Evolutionary conservation across 2,888 invertebrate genomes (phyloP), one percentile per base, ranked within the genome.

Genomic region (Osmoderma eremita): DNA sequence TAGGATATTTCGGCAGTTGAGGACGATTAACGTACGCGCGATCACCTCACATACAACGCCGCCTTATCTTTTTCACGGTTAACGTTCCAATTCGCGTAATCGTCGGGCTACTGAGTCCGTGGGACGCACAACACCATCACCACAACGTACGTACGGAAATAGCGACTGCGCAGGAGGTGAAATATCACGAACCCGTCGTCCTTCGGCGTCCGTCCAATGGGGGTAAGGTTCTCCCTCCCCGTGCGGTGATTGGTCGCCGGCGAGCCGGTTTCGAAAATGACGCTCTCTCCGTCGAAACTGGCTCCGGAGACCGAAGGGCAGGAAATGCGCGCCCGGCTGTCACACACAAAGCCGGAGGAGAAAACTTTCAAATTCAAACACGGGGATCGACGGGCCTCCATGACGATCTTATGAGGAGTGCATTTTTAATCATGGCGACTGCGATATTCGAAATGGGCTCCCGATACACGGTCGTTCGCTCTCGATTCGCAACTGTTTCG

Each of bases 191-290:
- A 72, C 70, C 77, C 79, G 80, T 78, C 75, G 80, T 78, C 80
- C 80, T 81, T 80, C 79, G 75, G n/a, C 58, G 54, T 38, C 49
- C 70, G 71, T 67, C 81, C 80, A 81, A 81, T 80, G 72, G 71
- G 70, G 72, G 69, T 69, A 63, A 70, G 64, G 67, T 67, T 71
- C 70, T 72, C 79, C 81, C 80, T 76, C 75, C 79, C 77, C 69
- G 69, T 30, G 20, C 63, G 67, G 71, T 74, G 74, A 81, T 81
- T 81, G 81, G 81, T 74, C 73, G 75, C 56, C 70, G 69, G 41
- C 71, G 51, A 62, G 53, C 36, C 65, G 15, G 63, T 69, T 67
- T 63, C 30, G 76, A 78, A 78, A 77, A 78, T 76, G 77, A 75
- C 75, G 75, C 71, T 69, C 69, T 41, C 66, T 30, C 39, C 38